A percentile compares a stretch with the other conserved stretches of the same genome.
Conservation (phyloP, 2,113 vertebrate species). For the Haemorhous mexicanus region DNA sequence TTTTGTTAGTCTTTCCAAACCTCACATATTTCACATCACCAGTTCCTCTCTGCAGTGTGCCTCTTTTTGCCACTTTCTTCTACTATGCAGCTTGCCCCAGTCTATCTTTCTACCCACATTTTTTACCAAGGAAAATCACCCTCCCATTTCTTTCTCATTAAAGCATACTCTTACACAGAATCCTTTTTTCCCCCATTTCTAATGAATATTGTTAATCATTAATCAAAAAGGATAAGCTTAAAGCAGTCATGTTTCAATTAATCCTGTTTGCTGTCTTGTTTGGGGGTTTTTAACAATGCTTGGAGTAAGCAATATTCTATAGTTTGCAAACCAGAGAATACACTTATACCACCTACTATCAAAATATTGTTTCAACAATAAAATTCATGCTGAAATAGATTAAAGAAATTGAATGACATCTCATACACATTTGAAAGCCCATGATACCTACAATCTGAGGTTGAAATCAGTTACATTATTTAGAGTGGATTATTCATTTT, state of each 20-base stretch:
- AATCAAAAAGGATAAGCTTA: not conserved
- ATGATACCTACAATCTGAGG: not conserved
- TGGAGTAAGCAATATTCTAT: not conserved
- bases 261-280: not conserved
- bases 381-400: not conserved
- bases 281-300: not conserved
- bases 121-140: not conserved
- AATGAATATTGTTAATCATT: not conserved
- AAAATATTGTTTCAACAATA: not conserved
- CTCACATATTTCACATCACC: not conserved
- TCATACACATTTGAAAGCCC: not conserved
- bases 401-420: not conserved
- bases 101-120: not conserved
- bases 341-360: not conserved
- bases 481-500: not conserved
- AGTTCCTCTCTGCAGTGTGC: not conserved
- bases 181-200: not conserved
- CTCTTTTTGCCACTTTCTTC: not conserved
- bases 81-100: not conserved
- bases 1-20: not conserved
- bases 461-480: not conserved
- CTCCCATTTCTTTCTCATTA: not conserved
- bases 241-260: not conserved
- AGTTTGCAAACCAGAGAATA: not conserved
- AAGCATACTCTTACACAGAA: not conserved